Evolutionary conservation across 1,140 invertebrate genomes (phyloP).

Genomic region (Lutraria rhynchaena): DNA sequence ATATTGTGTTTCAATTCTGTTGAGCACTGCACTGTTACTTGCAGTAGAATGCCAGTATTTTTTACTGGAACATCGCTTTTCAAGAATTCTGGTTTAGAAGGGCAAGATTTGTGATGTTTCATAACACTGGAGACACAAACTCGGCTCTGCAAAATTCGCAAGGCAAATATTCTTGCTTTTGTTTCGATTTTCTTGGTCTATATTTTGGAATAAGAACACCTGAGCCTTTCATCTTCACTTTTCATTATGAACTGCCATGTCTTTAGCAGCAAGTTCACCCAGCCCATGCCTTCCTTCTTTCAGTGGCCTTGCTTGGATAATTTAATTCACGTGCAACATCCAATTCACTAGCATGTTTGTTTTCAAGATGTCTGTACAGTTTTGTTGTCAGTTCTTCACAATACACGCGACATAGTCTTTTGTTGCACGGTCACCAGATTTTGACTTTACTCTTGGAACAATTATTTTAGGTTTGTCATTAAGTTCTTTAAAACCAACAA

Average conservation of each 20-base stretch:
- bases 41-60: background rate
- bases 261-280: background rate
- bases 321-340: constrained; percentile 23
- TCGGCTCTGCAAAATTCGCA: constrained; percentile 10
- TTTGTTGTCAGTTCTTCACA: constrained; percentile 25
- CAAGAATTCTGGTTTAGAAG: background rate
- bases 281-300: constrained; percentile 29
- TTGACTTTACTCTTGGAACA: constrained; percentile 8
- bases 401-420: constrained; percentile 24
- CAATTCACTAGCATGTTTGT: constrained; percentile 1
- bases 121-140: background rate
- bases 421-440: constrained; percentile 12
- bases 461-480: background rate
- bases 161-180: background rate
- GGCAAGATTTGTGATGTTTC: constrained; percentile 21
- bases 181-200: background rate
- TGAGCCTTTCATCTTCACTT: constrained; percentile 7
- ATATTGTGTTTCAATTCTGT: constrained; percentile 9
- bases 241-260: constrained; percentile 5
- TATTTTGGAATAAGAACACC: no score
- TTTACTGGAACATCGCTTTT: constrained; percentile 24
- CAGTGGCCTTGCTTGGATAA: background rate
- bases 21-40: background rate
- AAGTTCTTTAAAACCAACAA: constrained; percentile 16
- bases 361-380: constrained; percentile 12